Conservation (phyloP, 2,888 invertebrate genomes). For the Drosophila nr. medialis region DNA sequence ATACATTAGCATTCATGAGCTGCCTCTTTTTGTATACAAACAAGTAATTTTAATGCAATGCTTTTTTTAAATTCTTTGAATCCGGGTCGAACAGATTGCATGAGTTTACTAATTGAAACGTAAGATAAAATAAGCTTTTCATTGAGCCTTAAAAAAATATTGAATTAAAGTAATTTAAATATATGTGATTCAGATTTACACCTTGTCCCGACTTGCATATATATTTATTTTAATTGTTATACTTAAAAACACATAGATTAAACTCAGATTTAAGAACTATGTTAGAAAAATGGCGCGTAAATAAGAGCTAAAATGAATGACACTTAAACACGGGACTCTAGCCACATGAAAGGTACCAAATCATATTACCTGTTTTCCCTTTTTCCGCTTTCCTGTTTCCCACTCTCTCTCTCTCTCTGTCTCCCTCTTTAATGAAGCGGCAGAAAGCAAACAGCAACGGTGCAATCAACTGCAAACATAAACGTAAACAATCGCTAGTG, state of each 20-base stretch:
- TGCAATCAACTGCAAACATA: slow-evolving; percentile 67
- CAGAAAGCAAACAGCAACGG: slow-evolving; percentile 40
- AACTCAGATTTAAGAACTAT: no score
- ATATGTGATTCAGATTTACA: background rate
- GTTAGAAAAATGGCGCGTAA: slow-evolving; percentile 15
- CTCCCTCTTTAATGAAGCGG: slow-evolving; percentile 22
- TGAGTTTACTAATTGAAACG: slow-evolving; percentile 1
- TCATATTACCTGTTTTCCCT: slow-evolving; percentile 3
- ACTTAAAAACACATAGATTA: background rate
- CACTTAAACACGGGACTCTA: slow-evolving; percentile 39
- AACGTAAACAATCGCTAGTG: slow-evolving; percentile 74
- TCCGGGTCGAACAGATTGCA: background rate
- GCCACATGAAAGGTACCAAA: slow-evolving; percentile 17
- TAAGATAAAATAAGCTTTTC: background rate
- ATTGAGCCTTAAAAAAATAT: background rate
- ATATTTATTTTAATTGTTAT: background rate
- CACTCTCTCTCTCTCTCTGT: background rate
- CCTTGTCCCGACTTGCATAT: background rate
- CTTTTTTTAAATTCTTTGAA: background rate
- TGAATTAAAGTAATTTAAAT: background rate
- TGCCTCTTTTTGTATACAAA: background rate
- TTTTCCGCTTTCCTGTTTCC: no score
- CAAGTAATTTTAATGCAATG: background rate
- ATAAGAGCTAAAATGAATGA: slow-evolving; percentile 19
- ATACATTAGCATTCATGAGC: background rate